phyloP scores from a whole-genome alignment of 2,113 vertebrate species.

The Recurvirostra avosetta region DNA sequence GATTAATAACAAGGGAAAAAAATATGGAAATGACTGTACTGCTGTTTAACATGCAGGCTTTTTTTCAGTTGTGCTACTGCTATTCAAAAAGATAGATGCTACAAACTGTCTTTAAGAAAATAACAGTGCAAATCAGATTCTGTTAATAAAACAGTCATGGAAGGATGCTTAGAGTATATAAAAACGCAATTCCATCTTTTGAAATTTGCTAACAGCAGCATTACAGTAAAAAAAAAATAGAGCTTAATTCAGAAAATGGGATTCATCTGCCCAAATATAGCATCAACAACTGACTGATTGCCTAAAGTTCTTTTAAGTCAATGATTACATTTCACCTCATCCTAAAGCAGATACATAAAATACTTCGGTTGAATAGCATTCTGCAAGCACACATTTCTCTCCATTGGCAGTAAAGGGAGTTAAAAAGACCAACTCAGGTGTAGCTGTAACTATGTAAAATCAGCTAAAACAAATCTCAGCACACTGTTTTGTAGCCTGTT shows the following conservation, averaged over 20 bases:
- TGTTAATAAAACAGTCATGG: neutral
- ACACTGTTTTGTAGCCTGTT: neutral
- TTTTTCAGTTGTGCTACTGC: neutral
- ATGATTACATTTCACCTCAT: neutral
- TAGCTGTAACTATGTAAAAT: neutral
- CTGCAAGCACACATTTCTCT: neutral
- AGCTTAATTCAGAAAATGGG: neutral
- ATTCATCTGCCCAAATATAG: neutral
- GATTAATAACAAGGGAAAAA: neutral
- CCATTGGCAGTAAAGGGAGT: neutral
- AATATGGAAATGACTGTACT: neutral
- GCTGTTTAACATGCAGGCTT: neutral
- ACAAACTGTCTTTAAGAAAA: neutral
- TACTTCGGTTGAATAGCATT: neutral
- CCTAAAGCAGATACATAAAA: neutral
- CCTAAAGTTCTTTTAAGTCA: neutral
- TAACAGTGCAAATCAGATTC: neutral
- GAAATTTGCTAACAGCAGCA: neutral
- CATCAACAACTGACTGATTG: neutral
- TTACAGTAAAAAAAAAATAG: neutral
- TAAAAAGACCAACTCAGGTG: neutral
- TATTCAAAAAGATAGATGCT: neutral
- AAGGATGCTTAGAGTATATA: neutral
- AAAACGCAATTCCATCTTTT: neutral
- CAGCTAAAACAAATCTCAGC: neutral